Base-by-base conservation (phyloP, 35 echinoderm and acorn worm genomes). In the Diadema setosum region DNA sequence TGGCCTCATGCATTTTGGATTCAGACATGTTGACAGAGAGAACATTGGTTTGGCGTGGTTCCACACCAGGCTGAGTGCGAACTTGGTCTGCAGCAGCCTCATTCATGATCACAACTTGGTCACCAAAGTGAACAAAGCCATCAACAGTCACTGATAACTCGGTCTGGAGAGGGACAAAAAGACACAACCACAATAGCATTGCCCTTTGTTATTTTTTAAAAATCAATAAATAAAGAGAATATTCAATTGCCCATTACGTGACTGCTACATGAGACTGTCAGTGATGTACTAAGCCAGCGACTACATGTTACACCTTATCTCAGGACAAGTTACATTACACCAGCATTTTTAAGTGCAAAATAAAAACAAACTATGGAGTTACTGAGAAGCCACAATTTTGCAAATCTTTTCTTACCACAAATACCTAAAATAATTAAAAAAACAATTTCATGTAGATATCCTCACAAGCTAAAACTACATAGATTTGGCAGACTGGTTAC, bases 61-160 rank as follows among this genome's bases (percentile, higher is more conserved):
- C 93, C 21, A 92, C 89, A 0, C 93, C 96, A 42, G 81, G 45
- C 39, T 92, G 83, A 3, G 85, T 91, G 4, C 58, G 81, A 31
- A 89, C 50, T 46, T 99, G 92, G 42, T 89, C 70, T 14, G 36
- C 37, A 32, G 88, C 93, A 29, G 80, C 96, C 48, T 91, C 89
- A 39, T 99, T 99, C 46, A 92, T 87, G n/a, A 99, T 40, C 89
- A 99, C 91, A 14, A 99, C 93, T 25, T 43, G 45, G 52, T 99
- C 96, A 5, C 96, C 96, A 69, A 95, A 99, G 80, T 99, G 96
- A 14, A 94, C 82, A 70, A 89, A 90, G 0, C 96, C 96, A 92
- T 99, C 96, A 36, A 65, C 59, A 26, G 89, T 92, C 5, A 95
- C 90, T 26, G 96, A 92, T 14, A 99, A 91, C 25, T 94, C 89